These are phyloP conservation scores for Plotosus lineatus DNA, from an alignment of 2,113 vertebrate genomes.

Conservation along the genomic window DNA sequence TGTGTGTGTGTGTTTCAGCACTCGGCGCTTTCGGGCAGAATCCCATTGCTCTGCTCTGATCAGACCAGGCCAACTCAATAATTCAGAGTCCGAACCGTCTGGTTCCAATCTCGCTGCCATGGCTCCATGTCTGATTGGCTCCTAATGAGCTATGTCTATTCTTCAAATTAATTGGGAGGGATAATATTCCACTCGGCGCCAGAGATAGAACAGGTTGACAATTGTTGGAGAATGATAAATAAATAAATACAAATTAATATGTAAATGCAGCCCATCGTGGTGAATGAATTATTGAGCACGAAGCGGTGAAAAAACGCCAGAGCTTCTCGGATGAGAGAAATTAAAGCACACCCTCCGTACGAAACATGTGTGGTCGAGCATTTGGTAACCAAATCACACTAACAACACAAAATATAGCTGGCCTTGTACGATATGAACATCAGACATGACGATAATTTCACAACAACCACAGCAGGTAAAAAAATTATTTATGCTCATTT, in stretches of 20 bases:
- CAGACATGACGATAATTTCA: not conserved
- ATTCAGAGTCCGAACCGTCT: constrained; percentile 66
- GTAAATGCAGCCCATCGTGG: constrained; percentile 68
- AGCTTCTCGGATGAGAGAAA: constrained; percentile 38
- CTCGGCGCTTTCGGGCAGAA: constrained; percentile 63
- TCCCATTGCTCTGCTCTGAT: constrained; percentile 67
- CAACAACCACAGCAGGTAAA: not conserved
- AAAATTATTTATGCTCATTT: no score
- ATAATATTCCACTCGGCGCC: constrained; percentile 51
- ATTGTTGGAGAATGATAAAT: constrained; percentile 56
- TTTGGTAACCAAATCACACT: not conserved
- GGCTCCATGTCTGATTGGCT: constrained; percentile 75
- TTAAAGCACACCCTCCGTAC: not conserved
- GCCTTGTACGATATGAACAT: not conserved
- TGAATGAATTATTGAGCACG: constrained; percentile 74
- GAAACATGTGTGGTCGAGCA: not conserved
- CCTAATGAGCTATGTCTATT: constrained; percentile 78
- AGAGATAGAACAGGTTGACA: constrained; percentile 34
- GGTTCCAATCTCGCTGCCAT: constrained; percentile 64
- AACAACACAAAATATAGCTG: not conserved
- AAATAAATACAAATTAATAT: constrained; percentile 69
- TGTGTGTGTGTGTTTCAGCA: constrained; percentile 39
- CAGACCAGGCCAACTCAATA: constrained; percentile 73
- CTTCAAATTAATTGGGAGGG: constrained; percentile 76
- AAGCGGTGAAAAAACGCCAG: constrained; percentile 43